Percentiles rank a stretch among this genome's conserved stretches.
phyloP scores from a whole-genome alignment of 2,888 invertebrate species.

The Polietes domitor region DNA sequence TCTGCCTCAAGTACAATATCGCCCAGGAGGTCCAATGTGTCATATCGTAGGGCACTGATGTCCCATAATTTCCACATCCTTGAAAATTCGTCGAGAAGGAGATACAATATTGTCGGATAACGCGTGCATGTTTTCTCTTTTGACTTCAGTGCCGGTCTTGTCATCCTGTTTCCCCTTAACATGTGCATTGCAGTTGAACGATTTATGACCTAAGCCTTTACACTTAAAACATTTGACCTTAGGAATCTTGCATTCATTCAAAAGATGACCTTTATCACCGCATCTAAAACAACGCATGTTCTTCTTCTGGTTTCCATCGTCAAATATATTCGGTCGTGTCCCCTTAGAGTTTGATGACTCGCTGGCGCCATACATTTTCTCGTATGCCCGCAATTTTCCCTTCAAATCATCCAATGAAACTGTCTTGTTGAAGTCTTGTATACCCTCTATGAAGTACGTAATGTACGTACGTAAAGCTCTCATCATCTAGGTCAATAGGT shows the following conservation, averaged over 20 bases:
- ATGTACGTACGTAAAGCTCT: slow-evolving; percentile 42
- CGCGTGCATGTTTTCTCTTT: neutral
- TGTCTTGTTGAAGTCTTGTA: slow-evolving; percentile 20
- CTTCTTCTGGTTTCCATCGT: neutral
- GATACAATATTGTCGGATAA: neutral
- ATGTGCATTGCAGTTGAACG: no score
- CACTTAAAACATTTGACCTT: no score
- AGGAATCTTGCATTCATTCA: no score
- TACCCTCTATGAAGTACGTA: no score
- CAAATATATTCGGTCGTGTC: neutral
- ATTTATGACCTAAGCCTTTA: no score
- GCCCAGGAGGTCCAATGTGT: neutral
- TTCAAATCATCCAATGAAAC: slow-evolving; percentile 16
- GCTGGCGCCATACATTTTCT: slow-evolving; percentile 4
- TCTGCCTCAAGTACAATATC: neutral
- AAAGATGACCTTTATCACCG: neutral
- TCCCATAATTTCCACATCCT: slow-evolving; percentile 22
- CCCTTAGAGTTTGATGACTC: neutral
- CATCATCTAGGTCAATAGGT: slow-evolving; percentile 44
- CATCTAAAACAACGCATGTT: neutral
- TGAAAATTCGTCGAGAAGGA: slow-evolving; percentile 5
- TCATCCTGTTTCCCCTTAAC: neutral
- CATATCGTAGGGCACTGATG: slow-evolving; percentile 6
- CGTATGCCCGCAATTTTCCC: slow-evolving; percentile 26
- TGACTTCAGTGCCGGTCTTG: no score